Evolutionary conservation across 1,140 invertebrate species (phyloP).

Genomic region (Bombyx mandarina): DNA sequence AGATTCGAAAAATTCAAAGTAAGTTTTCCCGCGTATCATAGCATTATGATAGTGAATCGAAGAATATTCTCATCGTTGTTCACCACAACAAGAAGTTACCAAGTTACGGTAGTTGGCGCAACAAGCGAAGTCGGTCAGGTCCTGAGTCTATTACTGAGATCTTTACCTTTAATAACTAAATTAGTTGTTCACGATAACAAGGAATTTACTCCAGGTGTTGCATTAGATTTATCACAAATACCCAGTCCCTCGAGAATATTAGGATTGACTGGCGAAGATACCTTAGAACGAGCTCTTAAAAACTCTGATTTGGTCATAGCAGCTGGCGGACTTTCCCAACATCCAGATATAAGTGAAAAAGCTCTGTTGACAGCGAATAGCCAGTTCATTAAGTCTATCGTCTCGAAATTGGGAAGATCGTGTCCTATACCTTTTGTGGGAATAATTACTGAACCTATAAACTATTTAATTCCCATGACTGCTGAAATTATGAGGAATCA

Average conservation of each 20-base stretch:
- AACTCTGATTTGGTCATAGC: conserved; percentile 75
- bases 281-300: conserved; percentile 33
- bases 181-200: conserved; percentile 30
- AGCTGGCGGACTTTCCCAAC: conserved; percentile 78
- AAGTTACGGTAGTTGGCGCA: conserved; percentile 37
- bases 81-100: conserved; percentile 14
- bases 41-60: conserved; percentile 10
- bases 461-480: conserved; percentile 79
- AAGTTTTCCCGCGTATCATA: background rate
- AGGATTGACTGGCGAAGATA: conserved; percentile 25
- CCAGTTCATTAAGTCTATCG: conserved; percentile 76
- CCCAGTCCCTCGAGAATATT: conserved; percentile 26
- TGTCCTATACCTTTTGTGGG: conserved; percentile 77
- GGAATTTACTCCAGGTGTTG: conserved; percentile 23
- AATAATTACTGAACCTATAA: conserved; percentile 80
- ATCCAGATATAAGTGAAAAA: conserved; percentile 73
- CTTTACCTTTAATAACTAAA: conserved; percentile 28
- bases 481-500: conserved; percentile 77
- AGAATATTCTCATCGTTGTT: conserved; percentile 5
- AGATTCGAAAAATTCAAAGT: no score
- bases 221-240: conserved; percentile 38
- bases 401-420: conserved; percentile 67
- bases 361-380: conserved; percentile 81
- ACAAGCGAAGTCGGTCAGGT: conserved; percentile 40
- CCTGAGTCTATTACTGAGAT: conserved; percentile 27